A percentile compares a stretch with the other conserved stretches of the same genome.
These are phyloP conservation scores for Nowickia ferox DNA, from an alignment of 2,888 invertebrate species.

Conservation along the genomic window DNA sequence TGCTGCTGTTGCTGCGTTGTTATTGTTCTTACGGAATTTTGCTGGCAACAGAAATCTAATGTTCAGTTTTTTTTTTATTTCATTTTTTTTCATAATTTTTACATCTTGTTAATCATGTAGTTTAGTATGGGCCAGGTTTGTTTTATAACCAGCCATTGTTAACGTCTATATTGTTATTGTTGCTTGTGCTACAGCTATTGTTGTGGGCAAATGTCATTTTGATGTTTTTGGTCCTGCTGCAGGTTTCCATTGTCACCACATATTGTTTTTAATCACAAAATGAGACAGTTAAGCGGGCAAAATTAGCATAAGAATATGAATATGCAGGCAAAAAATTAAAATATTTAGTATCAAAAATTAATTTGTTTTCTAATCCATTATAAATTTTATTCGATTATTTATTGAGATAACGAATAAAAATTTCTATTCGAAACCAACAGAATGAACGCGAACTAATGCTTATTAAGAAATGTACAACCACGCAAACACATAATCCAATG, in stretches of 20 bases:
- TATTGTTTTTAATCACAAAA: conserved; percentile 9
- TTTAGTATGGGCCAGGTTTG: conserved; percentile 46
- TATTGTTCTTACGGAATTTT: conserved; percentile 11
- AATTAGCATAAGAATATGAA: background rate
- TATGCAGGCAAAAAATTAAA: background rate
- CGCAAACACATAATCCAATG: no score
- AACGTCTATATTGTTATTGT: conserved; percentile 31
- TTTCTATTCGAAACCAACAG: no score
- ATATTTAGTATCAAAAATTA: background rate
- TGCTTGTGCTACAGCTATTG: conserved; percentile 11
- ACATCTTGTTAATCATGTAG: conserved; percentile 67
- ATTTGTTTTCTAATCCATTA: no score
- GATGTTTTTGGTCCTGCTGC: conserved; percentile 27
- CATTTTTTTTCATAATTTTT: conserved; percentile 61
- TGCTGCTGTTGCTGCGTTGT: conserved; percentile 8
- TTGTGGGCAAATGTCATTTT: conserved; percentile 42
- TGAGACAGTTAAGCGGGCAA: background rate
- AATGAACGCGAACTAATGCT: no score
- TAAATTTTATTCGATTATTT: no score
- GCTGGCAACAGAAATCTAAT: conserved; percentile 36
- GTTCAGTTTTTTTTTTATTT: conserved; percentile 15
- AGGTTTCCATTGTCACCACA: conserved; percentile 63
- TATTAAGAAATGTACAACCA: no score
- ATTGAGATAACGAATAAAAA: no score
- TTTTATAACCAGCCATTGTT: conserved; percentile 57